These are phyloP conservation scores for Cryptoblepharus egeriae DNA, from an alignment of 2,797 vertebrate species.

Conservation along the genomic window DNA sequence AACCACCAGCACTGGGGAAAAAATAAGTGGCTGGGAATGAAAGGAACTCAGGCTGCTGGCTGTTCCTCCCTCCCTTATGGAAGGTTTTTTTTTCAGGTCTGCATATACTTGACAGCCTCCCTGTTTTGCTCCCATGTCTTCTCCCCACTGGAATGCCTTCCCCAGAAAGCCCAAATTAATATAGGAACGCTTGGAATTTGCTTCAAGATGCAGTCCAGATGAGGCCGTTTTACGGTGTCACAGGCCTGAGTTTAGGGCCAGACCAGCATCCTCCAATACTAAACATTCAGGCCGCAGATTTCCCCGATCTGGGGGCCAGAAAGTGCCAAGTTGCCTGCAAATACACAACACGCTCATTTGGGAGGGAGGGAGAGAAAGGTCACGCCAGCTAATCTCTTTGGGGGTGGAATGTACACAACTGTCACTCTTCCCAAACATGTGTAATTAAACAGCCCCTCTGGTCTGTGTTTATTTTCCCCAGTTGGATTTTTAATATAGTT, in stretches of 20 bases:
- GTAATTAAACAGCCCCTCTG: conserved; percentile 77
- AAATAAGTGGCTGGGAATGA: conserved; percentile 58
- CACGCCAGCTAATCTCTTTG: conserved; percentile 72
- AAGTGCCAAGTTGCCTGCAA: conserved; percentile 53
- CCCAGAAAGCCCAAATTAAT: conserved; percentile 22
- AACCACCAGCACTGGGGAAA: conserved; percentile 34
- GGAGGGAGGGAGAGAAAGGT: conserved; percentile 76
- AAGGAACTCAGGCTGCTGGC: conserved; percentile 42
- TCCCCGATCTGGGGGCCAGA: conserved; percentile 45
- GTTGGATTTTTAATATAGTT: conserved; percentile 68
- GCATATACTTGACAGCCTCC: background rate
- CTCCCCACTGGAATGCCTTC: conserved; percentile 46
- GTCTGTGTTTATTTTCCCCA: conserved; percentile 75
- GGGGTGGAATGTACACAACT: conserved; percentile 76
- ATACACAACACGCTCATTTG: conserved; percentile 65
- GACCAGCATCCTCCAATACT: conserved; percentile 54
- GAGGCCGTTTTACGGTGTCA: conserved; percentile 42
- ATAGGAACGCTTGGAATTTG: conserved; percentile 30
- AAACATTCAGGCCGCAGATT: conserved; percentile 66
- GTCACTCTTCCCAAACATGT: conserved; percentile 70
- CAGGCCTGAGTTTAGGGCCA: conserved; percentile 47
- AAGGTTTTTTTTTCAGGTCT: background rate
- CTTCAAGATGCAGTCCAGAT: conserved; percentile 66
- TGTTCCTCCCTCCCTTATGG: background rate
- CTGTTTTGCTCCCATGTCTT: conserved; percentile 49